Base-by-base conservation (phyloP, 2,797 vertebrate species). In the Ataeniobius toweri region DNA sequence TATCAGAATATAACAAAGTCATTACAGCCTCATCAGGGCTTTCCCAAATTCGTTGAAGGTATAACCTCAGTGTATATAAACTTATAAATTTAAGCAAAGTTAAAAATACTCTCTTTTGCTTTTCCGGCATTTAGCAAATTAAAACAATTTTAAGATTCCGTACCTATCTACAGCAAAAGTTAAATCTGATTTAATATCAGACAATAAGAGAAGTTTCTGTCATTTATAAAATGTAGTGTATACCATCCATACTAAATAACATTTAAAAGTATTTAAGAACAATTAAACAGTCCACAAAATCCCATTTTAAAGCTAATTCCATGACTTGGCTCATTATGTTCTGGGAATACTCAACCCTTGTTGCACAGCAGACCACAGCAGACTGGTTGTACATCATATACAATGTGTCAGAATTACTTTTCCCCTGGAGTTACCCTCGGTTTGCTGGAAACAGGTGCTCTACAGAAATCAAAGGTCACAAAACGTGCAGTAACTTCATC, bases 131-230 rank as follows among this genome's bases (percentile, higher is more conserved):
- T 31, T 61, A 61, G 5, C 18, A 63, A 36, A 63, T 63, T 20
- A 3, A 63, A 63, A 36, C 28, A 18, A 7, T 36, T 16, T 31
- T 18, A 28, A 13, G 16, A 0, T 36, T 63, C 59, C 59, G 14
- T 61, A 31, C 6, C 16, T 31, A 16, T 61, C 5, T 7, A 65
- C 18, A 8, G 14, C 2, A 65, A 36, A 36, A 18, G 18, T 22
- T 65, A 22, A 14, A 14, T 39, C 18, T 10, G 18, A 65, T 39
- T 65, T 65, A 39, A 22, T 65, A 22, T 31, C 20, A 36, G 61
- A 65, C 20, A 76, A 80, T 87, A 80, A 44, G 63, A 10, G 22
- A 39, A 39, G 22, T 20, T 16, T 39, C 39, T 39, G 61, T 36
- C 7, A 18, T 39, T 22, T 59, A 39, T 10, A 65, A 10, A 65